A percentile compares a stretch with the other conserved stretches of the same genome.
Evolutionary conservation across 2,888 invertebrate genomes (phyloP).

Genomic region (Hybos culiciformis): DNA sequence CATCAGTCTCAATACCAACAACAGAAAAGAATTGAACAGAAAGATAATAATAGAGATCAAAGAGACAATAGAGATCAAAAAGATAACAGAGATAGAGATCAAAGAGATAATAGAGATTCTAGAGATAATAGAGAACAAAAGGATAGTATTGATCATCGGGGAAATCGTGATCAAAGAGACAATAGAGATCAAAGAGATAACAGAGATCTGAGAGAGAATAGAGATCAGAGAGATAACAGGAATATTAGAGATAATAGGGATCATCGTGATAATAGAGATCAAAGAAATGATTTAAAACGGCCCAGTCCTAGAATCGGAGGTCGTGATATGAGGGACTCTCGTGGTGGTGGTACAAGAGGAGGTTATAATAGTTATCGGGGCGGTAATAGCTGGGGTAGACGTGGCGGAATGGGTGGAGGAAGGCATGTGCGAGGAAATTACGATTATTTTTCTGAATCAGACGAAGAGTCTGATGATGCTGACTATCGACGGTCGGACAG

Average conservation of each 20-base stretch:
- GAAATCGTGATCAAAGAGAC: neutral
- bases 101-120: conserved; percentile 8
- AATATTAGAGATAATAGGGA: conserved; percentile 8
- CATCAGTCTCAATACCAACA: neutral
- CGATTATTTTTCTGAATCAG: conserved; percentile 44
- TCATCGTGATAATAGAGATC: conserved; percentile 15
- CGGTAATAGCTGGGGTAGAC: conserved; percentile 31
- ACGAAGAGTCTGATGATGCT: conserved; percentile 57
- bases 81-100: conserved; percentile 6
- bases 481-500: conserved; percentile 45
- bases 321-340: conserved; percentile 29
- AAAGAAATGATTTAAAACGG: conserved; percentile 29
- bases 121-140: conserved; percentile 9
- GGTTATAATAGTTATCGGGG: conserved; percentile 39
- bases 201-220: conserved; percentile 10
- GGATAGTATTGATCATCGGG: conserved; percentile 15
- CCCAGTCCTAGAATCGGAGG: conserved; percentile 39
- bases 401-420: conserved; percentile 34
- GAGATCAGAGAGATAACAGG: conserved; percentile 9
- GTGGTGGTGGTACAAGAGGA: conserved; percentile 29
- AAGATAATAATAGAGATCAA: conserved; percentile 1
- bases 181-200: conserved; percentile 4
- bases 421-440: conserved; percentile 29
- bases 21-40: neutral
- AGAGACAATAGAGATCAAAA: conserved; percentile 1